Base-by-base conservation (phyloP, 2,797 vertebrate species). In the Neomorphus geoffroyi region DNA sequence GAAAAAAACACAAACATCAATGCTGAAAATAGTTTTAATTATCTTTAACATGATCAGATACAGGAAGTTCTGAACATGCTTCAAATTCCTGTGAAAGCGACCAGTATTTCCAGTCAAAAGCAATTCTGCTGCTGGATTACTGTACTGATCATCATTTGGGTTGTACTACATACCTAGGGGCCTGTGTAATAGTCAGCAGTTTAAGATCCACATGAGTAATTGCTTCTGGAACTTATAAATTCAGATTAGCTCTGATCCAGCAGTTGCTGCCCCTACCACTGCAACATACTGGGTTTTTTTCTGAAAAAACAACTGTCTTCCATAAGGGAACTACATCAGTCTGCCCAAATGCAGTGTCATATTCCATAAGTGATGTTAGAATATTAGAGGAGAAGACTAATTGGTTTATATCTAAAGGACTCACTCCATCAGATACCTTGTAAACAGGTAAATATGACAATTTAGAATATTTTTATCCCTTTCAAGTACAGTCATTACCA, bases 261-360 rank as follows among this genome's bases (percentile, higher is more conserved):
- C 13, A 90, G 70, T 12, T 60, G 45, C 56, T 46, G 50, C 18
- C 27, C 12, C 32, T 72, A 80, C 48, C 45, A 85, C 5, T 26
- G 58, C 58, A 74, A 65, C 10, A 41, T 13, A 61, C 1, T 30
- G 30, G 26, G 51, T 83, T 54, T 74, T 15, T 64, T 13, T 41
- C 39, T 16, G 6, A 5, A 27, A 77, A 86, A 92, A 58, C 0
- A 0, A 16, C 2, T 1, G 2, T 48, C 22, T 90, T 73, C 53
- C 5, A 0, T 33, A 88, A 69, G 5, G 43, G 21, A 94, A 72
- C 54, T 35, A 65, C 5, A 66, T 0, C 62, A 26, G 23, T 46
- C 64, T 71, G 77, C 80, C 51, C 32, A 77, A 75, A 79, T 2
- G 18, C 23, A 84, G 7, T 11, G 27, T 33, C 56, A 66, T 3